Evolutionary conservation across 1,140 invertebrate species (phyloP).

Genomic region (Lordiphosa stackelbergi): DNA sequence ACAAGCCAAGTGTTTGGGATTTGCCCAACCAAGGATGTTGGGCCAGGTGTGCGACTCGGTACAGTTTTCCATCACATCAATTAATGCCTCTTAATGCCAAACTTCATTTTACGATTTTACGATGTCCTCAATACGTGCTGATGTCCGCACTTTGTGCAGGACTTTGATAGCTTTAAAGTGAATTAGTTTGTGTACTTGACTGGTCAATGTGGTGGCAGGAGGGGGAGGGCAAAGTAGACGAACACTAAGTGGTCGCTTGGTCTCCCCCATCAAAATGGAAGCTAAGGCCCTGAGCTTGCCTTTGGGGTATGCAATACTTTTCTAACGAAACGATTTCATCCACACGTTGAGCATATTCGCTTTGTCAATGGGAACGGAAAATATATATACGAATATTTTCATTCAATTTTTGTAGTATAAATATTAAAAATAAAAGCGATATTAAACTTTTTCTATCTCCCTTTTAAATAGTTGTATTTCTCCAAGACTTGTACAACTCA

Average conservation of each 20-base stretch:
- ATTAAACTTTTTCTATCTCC: too few species aligned
- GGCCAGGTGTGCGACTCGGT: too few species aligned
- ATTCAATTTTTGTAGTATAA: too few species aligned
- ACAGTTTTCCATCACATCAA: too few species aligned
- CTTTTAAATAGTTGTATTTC: too few species aligned
- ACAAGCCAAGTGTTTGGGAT: constrained; percentile 18
- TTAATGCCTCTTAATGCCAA: background rate
- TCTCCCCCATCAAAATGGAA: background rate
- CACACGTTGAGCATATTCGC: background rate
- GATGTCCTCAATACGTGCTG: constrained; percentile 35
- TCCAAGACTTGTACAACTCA: too few species aligned
- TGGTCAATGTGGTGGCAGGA: background rate
- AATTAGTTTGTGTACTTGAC: background rate
- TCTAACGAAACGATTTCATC: background rate
- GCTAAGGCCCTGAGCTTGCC: constrained; percentile 1
- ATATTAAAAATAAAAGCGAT: too few species aligned
- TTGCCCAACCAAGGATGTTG: constrained; percentile 17
- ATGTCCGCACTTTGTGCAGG: background rate
- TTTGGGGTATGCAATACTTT: constrained; percentile 35
- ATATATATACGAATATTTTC: too few species aligned
- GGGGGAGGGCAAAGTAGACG: too few species aligned
- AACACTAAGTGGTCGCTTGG: background rate
- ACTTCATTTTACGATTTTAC: constrained; percentile 21
- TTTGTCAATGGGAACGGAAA: too few species aligned
- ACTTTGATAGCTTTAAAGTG: constrained; percentile 27